Conservation (phyloP, 1,140 invertebrate genomes). For the Maniola jurtina region DNA sequence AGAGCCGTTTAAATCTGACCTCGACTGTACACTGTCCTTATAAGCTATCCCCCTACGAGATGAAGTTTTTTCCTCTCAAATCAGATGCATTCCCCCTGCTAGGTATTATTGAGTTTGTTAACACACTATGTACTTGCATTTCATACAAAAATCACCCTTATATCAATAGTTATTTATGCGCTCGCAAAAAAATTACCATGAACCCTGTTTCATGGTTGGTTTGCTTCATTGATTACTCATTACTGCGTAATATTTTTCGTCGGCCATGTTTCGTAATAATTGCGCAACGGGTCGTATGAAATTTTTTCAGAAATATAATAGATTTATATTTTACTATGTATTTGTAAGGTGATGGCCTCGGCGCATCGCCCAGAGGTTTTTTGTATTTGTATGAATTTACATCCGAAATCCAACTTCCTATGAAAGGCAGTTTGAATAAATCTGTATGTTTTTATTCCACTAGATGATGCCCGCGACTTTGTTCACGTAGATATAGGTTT, state of each 20-base stretch:
- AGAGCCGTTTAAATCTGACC: background rate
- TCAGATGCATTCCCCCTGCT: slow-evolving; percentile 61
- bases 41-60: slow-evolving; percentile 48
- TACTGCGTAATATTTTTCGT: slow-evolving; percentile 29
- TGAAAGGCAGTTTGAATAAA: no score
- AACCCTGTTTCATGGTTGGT: slow-evolving; percentile 29
- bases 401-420: no score
- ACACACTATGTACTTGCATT: slow-evolving; percentile 39
- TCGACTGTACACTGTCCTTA: slow-evolving; percentile 42
- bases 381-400: no score
- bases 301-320: slow-evolving; percentile 1
- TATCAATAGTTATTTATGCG: slow-evolving; percentile 2
- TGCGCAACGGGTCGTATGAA: slow-evolving; percentile 7
- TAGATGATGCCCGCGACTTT: no score
- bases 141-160: slow-evolving; percentile 31
- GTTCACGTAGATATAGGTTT: no score
- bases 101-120: slow-evolving; percentile 65
- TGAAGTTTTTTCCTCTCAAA: slow-evolving; percentile 62
- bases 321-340: background rate
- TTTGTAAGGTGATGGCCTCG: no score
- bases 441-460: no score
- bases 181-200: slow-evolving; percentile 12
- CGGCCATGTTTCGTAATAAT: slow-evolving; percentile 24
- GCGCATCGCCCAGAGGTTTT: no score
- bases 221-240: slow-evolving; percentile 30